Percentiles rank a stretch among this genome's conserved stretches.
phyloP scores from a whole-genome alignment of 2,888 invertebrate genomes.

The Uloborus plumipes region DNA sequence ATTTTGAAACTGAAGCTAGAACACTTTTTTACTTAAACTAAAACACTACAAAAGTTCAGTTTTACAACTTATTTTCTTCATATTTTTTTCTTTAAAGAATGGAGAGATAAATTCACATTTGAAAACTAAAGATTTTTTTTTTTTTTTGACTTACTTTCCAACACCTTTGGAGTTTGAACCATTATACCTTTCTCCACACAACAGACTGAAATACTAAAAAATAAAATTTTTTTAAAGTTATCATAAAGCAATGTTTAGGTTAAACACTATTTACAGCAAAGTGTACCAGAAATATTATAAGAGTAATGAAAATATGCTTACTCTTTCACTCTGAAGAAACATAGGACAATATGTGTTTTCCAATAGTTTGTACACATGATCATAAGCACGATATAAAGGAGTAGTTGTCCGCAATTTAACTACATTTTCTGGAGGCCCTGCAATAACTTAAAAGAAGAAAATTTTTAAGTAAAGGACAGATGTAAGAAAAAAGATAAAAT shows the following conservation, averaged over 20 bases:
- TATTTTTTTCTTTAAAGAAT: not conserved
- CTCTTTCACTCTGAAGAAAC: constrained; percentile 82
- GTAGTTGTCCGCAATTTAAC: constrained; percentile 82
- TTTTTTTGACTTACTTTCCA: constrained; percentile 38
- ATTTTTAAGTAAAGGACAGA: not conserved
- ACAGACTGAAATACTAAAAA: constrained; percentile 52
- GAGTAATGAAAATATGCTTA: constrained; percentile 62
- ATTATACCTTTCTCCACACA: constrained; percentile 60
- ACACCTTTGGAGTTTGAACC: constrained; percentile 29
- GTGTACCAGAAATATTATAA: not conserved
- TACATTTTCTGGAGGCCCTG: constrained; percentile 77
- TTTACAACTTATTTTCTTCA: not conserved
- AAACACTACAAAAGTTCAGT: no score
- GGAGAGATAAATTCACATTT: not conserved
- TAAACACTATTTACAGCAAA: not conserved
- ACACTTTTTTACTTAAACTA: no score
- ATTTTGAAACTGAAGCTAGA: no score
- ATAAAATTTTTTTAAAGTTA: constrained; percentile 9
- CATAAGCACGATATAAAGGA: constrained; percentile 84
- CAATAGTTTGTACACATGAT: constrained; percentile 81
- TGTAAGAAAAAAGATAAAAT: not conserved
- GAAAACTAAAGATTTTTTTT: not conserved
- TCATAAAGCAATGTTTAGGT: not conserved
- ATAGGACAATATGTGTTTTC: constrained; percentile 82
- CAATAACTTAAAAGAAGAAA: constrained; percentile 73